Evolutionary conservation across 1,140 invertebrate species (phyloP), one percentile per base, ranked within the genome.

Genomic region (Gonioctena quinquepunctata): DNA sequence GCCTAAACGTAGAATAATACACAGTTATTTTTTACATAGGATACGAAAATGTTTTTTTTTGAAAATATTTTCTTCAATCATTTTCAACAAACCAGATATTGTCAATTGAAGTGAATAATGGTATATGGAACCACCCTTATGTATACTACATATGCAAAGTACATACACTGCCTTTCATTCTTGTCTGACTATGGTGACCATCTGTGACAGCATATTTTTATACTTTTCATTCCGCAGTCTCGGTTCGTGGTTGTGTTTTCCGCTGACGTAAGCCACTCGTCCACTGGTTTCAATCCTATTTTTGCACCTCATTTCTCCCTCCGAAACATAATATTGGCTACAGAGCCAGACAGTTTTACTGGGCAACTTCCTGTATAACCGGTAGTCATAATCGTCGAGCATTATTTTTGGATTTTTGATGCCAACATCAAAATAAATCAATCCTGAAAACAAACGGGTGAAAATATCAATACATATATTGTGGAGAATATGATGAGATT

Each of bases 331-430:
- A 62, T 78, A 78, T 63, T 78, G 70, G 13, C 52, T 72, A 33
- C 77, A 78, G 8, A 63, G 59, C 77, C 77, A 77, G 1, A 77
- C 69, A 0, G 77, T 78, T 65, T 71, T 71, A 28, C 72, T 71
- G 1, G 49, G 22, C 27, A 71, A 52, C 57, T 75, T 77, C 50
- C 66, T 69, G 23, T 73, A 71, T 4, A 77, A 65, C 1, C 74
- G 19, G 52, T 75, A 78, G 48, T 69, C 57, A 19, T 73, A 68
- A 49, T 73, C 68, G 18, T 77, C 73, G 1, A 77, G 57, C 16
- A 78, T 74, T 63, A 78, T 71, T 71, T 77, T 77, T 23, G 77
- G 77, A 52, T 76, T 73, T 60, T 78, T 78, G 22, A 63, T 73
- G 3, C 70, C 77, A 49, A 71, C 63, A 25, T 76, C 77, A 54